These are phyloP conservation scores for Illadopsis cleaveri DNA, from an alignment of 2,113 vertebrate species.

Conservation along the genomic window DNA sequence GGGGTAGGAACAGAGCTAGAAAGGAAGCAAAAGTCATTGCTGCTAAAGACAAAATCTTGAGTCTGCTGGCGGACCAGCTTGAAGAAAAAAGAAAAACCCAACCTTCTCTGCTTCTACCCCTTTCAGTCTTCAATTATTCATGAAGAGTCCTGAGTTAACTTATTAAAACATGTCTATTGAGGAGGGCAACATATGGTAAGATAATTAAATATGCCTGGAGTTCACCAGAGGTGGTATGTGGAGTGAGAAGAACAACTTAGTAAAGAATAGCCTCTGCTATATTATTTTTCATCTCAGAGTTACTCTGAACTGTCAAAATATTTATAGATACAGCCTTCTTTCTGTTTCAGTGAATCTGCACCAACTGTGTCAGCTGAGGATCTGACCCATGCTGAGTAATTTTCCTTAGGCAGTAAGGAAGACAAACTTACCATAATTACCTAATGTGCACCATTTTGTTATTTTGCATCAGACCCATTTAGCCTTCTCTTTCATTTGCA, in stretches of 20 bases:
- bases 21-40: neutral
- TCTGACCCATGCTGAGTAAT: neutral
- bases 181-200: neutral
- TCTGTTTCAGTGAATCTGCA: neutral
- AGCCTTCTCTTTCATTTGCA: neutral
- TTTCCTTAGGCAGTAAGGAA: neutral
- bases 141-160: neutral
- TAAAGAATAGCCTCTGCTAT: neutral
- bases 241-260: neutral
- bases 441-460: neutral
- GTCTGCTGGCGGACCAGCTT: neutral
- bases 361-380: neutral
- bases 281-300: neutral
- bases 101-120: neutral
- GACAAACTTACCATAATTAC: neutral
- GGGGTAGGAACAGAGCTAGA: neutral
- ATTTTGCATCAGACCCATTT: neutral
- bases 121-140: constrained; percentile 21
- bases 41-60: neutral
- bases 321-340: neutral
- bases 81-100: neutral
- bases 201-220: constrained; percentile 29
- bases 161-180: neutral
- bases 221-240: neutral
- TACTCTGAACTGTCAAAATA: constrained; percentile 3